Base-by-base conservation (phyloP, 2,797 vertebrate species). In the Falco naumanni region DNA sequence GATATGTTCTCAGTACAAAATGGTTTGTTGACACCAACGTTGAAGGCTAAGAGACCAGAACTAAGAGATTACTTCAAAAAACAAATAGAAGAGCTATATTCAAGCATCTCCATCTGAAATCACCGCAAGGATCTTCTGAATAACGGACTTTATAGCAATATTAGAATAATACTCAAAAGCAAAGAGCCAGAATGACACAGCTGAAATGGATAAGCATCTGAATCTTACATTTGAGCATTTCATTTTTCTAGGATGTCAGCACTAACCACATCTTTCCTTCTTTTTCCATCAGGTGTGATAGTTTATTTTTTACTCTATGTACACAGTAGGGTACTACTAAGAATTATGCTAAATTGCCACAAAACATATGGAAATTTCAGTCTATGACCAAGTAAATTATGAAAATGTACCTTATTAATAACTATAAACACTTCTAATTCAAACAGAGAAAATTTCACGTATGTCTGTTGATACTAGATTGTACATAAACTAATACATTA, bases 1-100 rank as follows among this genome's bases (percentile, higher is more conserved):
- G 99, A 99, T 74, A 99, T 99, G 99, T 99, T 99, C 98, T 99
- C 99, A 63, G 99, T 99, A 87, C 96, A 98, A 92, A 99, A 99
- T 16, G 99, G 99, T 96, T 98, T 99, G 97, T 98, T 99, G 98
- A 99, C 99, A 7, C 99, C 99, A 7, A 99, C 99, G 1, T 96
- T 99, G 94, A 99, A 99, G 98, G 99, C 99, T 68, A 99, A 99
- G 97, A 98, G 99, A 95, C 98, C 99, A 4, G 99, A 99, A 97
- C 98, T 99, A 91, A 99, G 98, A 98, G 99, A 99, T 96, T 99
- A 98, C 98, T 99, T 99, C 98, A 99, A 98, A 98, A 98, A 95
- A 84, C 98, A 99, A 97, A 99, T 99, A 64, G 98, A 99, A 71
- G 98, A 99, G 75, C 99, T 99, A 96, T 99, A 99, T 97, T 98